Evolutionary conservation across 2,797 vertebrate genomes (phyloP).

Genomic region (Sternarchorhynchus goeldii): DNA sequence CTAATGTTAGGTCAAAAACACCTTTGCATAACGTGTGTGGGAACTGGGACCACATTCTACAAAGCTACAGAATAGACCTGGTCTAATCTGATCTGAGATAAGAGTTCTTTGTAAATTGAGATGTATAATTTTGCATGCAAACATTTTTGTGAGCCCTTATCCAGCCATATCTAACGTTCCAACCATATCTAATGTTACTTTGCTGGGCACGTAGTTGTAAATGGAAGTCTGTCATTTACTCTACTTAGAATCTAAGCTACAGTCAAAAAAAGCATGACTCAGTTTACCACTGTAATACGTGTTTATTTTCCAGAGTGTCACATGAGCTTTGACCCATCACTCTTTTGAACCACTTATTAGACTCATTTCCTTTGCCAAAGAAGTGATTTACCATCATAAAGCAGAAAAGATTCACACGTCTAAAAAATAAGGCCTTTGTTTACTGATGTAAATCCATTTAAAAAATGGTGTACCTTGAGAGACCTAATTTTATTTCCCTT

Average conservation of each 20-base stretch:
- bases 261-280: too few relatives aligned
- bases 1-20: neutral
- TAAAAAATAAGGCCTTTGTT: too few relatives aligned
- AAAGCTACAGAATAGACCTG: neutral
- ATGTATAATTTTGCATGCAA: constrained; percentile 35
- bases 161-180: constrained; percentile 21
- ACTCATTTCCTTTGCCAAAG: too few relatives aligned
- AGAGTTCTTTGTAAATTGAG: constrained; percentile 36
- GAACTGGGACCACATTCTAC: constrained; percentile 14
- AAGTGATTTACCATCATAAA: too few relatives aligned
- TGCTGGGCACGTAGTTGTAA: neutral
- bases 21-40: neutral
- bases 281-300: too few relatives aligned
- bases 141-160: constrained; percentile 15
- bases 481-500: too few relatives aligned
- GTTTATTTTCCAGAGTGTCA: too few relatives aligned
- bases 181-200: constrained; percentile 3
- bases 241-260: neutral
- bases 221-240: constrained; percentile 20
- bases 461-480: too few relatives aligned
- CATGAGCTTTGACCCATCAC: too few relatives aligned
- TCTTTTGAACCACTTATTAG: too few relatives aligned
- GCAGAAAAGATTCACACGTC: too few relatives aligned
- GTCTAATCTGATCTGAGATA: constrained; percentile 23
- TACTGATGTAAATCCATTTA: too few relatives aligned